phyloP scores from a whole-genome alignment of 2,113 vertebrate genomes.

The Tachuris rubrigastra region DNA sequence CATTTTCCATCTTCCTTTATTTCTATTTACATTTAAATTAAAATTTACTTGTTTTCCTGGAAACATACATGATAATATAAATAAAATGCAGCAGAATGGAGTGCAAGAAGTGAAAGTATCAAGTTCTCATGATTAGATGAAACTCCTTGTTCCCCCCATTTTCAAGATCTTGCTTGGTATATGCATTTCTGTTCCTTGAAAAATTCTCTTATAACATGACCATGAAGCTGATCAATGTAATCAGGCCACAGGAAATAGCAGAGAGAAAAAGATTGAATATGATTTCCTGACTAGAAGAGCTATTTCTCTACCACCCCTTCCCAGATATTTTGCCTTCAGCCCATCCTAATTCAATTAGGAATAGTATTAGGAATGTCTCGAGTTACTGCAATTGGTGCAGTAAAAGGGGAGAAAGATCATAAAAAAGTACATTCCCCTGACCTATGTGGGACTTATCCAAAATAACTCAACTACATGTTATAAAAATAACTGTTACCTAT shows the following conservation, averaged over 20 bases:
- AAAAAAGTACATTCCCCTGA: not conserved
- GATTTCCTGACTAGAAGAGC: not conserved
- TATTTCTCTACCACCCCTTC: not conserved
- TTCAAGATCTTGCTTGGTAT: not conserved
- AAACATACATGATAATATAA: not conserved
- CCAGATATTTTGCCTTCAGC: not conserved
- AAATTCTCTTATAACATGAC: not conserved
- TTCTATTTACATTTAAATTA: not conserved
- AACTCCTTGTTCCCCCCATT: not conserved
- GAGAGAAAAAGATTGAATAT: not conserved
- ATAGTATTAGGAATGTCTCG: not conserved
- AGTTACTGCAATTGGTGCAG: not conserved
- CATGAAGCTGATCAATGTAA: not conserved
- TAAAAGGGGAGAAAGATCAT: not conserved
- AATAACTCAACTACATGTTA: not conserved
- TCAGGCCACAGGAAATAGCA: not conserved
- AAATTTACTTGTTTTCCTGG: not conserved
- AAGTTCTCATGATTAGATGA: not conserved
- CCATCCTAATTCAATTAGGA: slow-evolving; percentile 6
- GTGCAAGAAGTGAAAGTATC: not conserved
- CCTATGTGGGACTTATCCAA: not conserved
- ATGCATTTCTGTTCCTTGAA: not conserved
- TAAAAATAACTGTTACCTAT: slow-evolving; percentile 33
- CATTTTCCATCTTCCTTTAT: not conserved
- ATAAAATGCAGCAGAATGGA: not conserved